Evolutionary conservation across 2,113 vertebrate genomes (phyloP).

Genomic region (Halichoeres trimaculatus): DNA sequence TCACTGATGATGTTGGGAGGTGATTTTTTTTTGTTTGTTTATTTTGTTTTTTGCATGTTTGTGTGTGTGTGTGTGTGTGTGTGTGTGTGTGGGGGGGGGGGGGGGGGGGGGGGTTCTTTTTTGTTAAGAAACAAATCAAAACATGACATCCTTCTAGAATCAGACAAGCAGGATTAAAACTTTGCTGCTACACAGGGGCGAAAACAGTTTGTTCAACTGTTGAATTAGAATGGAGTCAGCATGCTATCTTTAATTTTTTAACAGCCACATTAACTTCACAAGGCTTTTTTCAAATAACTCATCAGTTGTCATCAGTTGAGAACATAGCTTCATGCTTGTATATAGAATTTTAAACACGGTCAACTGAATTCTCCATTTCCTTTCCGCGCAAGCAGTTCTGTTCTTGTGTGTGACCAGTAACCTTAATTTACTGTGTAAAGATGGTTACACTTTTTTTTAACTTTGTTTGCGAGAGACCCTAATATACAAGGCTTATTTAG

Average conservation of each 20-base stretch:
- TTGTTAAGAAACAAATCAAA: slow-evolving; percentile 2
- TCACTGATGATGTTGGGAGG: too few relatives aligned
- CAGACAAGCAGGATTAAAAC: slow-evolving; percentile 9
- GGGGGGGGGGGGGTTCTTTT: too few relatives aligned
- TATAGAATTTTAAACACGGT: slow-evolving; percentile 93
- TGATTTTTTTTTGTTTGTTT: too few relatives aligned
- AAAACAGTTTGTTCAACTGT: slow-evolving; percentile 49
- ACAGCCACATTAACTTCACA: slow-evolving; percentile 59
- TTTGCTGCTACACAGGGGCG: slow-evolving; percentile 33
- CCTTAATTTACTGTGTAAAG: slow-evolving; percentile 99
- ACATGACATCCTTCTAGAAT: not conserved
- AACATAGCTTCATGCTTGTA: slow-evolving; percentile 97
- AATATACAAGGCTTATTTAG: slow-evolving; percentile 98
- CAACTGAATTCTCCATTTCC: slow-evolving; percentile 83
- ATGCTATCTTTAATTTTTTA: too few relatives aligned
- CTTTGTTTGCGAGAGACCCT: slow-evolving; percentile 96
- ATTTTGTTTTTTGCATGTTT: too few relatives aligned
- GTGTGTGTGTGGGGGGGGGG: too few relatives aligned
- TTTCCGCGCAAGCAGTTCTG: slow-evolving; percentile 99
- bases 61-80: too few relatives aligned
- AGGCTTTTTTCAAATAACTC: slow-evolving; percentile 88
- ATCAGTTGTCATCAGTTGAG: slow-evolving; percentile 94
- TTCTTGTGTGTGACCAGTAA: slow-evolving; percentile 99
- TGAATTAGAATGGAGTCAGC: too few relatives aligned
- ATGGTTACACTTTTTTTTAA: slow-evolving; percentile 99